phyloP scores from a whole-genome alignment of 2,113 vertebrate species.

The Clinocottus analis region DNA sequence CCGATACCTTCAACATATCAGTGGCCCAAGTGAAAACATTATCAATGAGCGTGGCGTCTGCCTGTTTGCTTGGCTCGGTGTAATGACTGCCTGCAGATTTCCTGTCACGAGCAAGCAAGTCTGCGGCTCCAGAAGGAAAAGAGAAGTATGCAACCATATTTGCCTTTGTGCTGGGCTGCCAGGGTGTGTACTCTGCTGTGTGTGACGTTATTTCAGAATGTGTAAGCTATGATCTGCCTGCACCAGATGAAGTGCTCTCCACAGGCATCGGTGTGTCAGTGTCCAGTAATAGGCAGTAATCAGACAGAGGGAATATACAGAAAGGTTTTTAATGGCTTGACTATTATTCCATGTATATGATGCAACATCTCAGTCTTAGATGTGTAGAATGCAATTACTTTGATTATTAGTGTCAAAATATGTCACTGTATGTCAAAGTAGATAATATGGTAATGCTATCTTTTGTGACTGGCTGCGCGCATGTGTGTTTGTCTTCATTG shows the following conservation, averaged over 20 bases:
- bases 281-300: conserved; percentile 56
- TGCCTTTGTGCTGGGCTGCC: conserved; percentile 79
- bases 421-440: conserved; percentile 60
- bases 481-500: conserved; percentile 73
- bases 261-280: conserved; percentile 50
- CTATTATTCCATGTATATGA: conserved; percentile 43
- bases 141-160: conserved; percentile 75
- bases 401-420: conserved; percentile 69
- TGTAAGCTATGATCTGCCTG: conserved; percentile 83
- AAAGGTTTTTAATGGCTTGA: conserved; percentile 58
- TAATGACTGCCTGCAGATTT: conserved; percentile 82
- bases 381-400: conserved; percentile 67
- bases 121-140: conserved; percentile 60
- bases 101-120: conserved; percentile 70
- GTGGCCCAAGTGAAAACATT: conserved; percentile 66
- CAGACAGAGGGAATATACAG: conserved; percentile 47
- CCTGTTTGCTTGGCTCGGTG: conserved; percentile 76
- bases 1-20: conserved; percentile 34
- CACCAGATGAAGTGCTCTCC: conserved; percentile 76
- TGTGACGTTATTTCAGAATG: conserved; percentile 81
- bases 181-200: conserved; percentile 79
- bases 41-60: conserved; percentile 56
- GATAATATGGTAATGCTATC: conserved; percentile 69
- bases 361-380: conserved; percentile 54
- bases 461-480: conserved; percentile 56